Conservation (phyloP, 1,140 invertebrate genomes). For the Portunus trituberculatus region DNA sequence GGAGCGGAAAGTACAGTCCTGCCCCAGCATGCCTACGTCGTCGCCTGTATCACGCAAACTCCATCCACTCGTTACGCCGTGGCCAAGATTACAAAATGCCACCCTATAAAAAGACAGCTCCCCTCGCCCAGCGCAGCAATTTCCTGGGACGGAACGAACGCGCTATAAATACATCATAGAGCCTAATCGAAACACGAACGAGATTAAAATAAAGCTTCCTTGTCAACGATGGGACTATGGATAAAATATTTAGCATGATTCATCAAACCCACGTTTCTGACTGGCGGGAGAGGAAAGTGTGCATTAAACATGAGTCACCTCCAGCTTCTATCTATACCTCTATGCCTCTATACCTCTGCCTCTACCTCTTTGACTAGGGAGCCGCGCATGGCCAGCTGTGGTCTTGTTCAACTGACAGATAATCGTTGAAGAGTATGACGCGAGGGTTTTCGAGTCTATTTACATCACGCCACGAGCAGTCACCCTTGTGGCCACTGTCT, state of each 20-base stretch:
- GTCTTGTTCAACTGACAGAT: constrained; percentile 22
- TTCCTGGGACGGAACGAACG: not conserved
- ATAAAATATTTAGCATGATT: constrained; percentile 16
- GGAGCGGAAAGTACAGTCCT: not conserved
- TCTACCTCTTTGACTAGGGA: not conserved
- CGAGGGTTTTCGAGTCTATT: not conserved
- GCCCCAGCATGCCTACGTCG: not conserved
- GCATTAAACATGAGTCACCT: constrained; percentile 3
- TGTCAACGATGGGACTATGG: not conserved
- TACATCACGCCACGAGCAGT: not conserved
- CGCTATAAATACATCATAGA: constrained; percentile 24
- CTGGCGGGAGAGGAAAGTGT: constrained; percentile 9
- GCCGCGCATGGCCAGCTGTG: not conserved
- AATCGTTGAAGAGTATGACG: constrained; percentile 13
- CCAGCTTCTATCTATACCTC: not conserved
- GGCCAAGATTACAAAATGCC: constrained; percentile 20
- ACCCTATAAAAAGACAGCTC: not conserved
- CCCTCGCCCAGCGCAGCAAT: not conserved
- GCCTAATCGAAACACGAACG: constrained; percentile 11
- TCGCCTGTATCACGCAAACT: not conserved
- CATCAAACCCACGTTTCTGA: constrained; percentile 21
- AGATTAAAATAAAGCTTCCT: constrained; percentile 24
- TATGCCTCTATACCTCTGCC: not conserved
- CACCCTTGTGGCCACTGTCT: not conserved
- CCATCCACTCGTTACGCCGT: not conserved